Base-by-base conservation (phyloP, 2,888 invertebrate species). In the Hirtodrosophila cameraria region DNA sequence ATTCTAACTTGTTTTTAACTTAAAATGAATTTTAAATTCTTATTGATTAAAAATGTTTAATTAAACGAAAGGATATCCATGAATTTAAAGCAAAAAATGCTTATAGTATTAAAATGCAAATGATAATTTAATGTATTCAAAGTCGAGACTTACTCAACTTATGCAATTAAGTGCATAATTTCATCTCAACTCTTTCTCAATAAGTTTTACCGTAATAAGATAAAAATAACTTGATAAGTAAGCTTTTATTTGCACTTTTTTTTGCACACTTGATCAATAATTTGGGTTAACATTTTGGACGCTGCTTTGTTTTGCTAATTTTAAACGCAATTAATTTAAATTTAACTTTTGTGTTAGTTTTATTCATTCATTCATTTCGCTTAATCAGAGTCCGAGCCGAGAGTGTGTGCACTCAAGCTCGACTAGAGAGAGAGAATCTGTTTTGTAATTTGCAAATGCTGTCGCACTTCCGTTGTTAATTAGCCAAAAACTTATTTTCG, bases 251-350 rank as follows among this genome's bases (percentile, higher is more conserved):
- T 41, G 5, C 6, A 16, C 55, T 41, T 54, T 77, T 77, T 83
- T 77, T 64, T 15, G 57, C 58, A 41, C 39, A 45, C 18, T 58
- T 57, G 46, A 63, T 80, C 73, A 67, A 83, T 75, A 61, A 49
- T 66, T 66, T 66, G 41, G 46, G 71, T 71, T 63, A 60, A 54
- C 15, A 28, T 15, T 42, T 33, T 31, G n/a, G 6, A 16, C n/a
- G 39, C 50, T 52, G 39, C 50, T 52, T 52, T 58, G 50, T 57
- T 68, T 45, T 61, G 45, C 70, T 69, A 58, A 69, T 67, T 80
- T 83, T 60, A 75, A 69, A 36, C 66, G 66, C 69, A 80, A 77
- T 80, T 80, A 80, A 73, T 74, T 76, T 49, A 60, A 33, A 60
- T 63, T 55, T 63, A 55, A 41, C 52, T 11, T 25, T 42, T 55